phyloP scores from a whole-genome alignment of 2,888 invertebrate genomes.

The Thyatira batis region DNA sequence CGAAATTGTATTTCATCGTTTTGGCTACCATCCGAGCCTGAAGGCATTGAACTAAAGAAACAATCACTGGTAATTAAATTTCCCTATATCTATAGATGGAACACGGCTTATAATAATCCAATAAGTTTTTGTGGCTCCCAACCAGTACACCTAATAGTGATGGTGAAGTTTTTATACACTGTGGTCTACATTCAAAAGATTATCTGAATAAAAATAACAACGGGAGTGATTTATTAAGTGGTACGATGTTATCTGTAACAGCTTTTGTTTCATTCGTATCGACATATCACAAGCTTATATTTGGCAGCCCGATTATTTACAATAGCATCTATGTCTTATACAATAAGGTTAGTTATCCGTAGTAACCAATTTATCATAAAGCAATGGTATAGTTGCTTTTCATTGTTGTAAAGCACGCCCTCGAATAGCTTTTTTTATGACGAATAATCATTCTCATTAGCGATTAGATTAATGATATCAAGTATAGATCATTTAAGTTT shows the following conservation, averaged over 20 bases:
- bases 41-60: conserved; percentile 6
- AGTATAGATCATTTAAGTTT: conserved; percentile 36
- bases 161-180: not conserved
- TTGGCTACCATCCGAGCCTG: conserved; percentile 3
- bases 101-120: not conserved
- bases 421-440: conserved; percentile 29
- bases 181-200: conserved; percentile 5
- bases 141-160: not conserved
- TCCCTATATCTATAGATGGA: not conserved
- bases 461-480: conserved; percentile 68
- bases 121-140: not conserved
- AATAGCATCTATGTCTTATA: conserved; percentile 1
- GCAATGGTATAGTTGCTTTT: conserved; percentile 9
- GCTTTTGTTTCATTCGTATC: conserved; percentile 45
- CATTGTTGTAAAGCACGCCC: conserved; percentile 28
- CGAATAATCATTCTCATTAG: conserved; percentile 51
- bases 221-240: conserved; percentile 51
- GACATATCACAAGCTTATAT: conserved; percentile 14
- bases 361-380: not conserved
- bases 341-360: not conserved
- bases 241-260: conserved; percentile 38
- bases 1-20: not conserved
- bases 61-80: conserved; percentile 6
- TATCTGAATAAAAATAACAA: conserved; percentile 10
- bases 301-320: not conserved